Base-by-base conservation (phyloP, 2,113 vertebrate species). In the Cranoglanis bouderius region DNA sequence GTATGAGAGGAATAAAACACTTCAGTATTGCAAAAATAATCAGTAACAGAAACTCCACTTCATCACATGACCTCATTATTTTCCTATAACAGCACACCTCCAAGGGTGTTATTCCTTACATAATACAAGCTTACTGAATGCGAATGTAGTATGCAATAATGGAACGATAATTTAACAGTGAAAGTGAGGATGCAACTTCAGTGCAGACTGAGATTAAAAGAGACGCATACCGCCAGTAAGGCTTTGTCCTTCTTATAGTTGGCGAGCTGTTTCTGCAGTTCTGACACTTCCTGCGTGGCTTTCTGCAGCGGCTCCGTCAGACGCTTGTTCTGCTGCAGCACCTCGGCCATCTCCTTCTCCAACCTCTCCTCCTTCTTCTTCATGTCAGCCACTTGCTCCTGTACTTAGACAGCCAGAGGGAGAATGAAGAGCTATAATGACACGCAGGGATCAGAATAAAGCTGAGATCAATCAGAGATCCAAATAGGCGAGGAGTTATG, bases 351-450 rank as follows among this genome's bases (percentile, higher is more conserved):
- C 89, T 97, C 96, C 90, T 94, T 96, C 90, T 96, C 93, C 81
- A 97, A 70, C 0, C 90, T 86, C 18, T 92, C 92, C 49, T 95
- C 95, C 72, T 92, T 97, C 85, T 90, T 94, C 89, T 94, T 96
- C 94, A 94, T 93, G 6, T 96, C 95, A 35, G 95, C 93, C 55
- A 96, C 92, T 91, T 97, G 95, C 88, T 95, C 95, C 98, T 99
- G 91, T 57, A 89, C 6, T 24, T 7, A 65, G n/a, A 82, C 29
- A 67, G 43, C 21, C 59, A 88, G 57, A 85, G 26, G 43, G 35
- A 82, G 16, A 26, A 83, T 5, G 3, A 32, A 67, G 19, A 75
- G 38, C 40, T 87, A 55, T 26, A 35, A 82, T 43, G 51, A 24
- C 10, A 46, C 2, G 4, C 59, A 72, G 7, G 35, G 21, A 46